These are phyloP conservation scores for Deroplatys truncata DNA, from an alignment of 2,888 invertebrate genomes.

Conservation along the genomic window DNA sequence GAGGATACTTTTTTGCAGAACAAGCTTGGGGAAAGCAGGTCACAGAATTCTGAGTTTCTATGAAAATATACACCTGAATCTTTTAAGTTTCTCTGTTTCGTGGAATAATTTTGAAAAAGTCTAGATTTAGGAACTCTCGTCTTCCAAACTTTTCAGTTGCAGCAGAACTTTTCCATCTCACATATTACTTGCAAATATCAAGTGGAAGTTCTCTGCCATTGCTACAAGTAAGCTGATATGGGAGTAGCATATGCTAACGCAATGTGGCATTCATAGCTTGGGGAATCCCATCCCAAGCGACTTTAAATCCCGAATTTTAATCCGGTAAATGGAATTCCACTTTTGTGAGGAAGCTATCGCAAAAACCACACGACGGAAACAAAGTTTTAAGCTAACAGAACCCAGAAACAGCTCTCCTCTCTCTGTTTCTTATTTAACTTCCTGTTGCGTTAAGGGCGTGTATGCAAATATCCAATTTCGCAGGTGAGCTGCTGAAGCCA, in stretches of 20 bases:
- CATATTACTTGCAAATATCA: neutral
- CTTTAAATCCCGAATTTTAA: neutral
- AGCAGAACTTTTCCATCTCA: neutral
- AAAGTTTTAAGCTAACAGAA: neutral
- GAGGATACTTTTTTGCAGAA: too few relatives aligned
- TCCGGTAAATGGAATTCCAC: neutral
- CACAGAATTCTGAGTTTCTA: too few relatives aligned
- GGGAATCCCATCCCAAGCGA: neutral
- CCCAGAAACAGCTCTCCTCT: neutral
- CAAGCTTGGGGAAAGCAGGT: too few relatives aligned
- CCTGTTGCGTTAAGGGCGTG: too few relatives aligned
- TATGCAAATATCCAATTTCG: neutral
- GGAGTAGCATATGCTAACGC: neutral
- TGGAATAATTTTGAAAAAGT: neutral
- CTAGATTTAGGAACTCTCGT: neutral
- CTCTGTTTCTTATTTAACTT: too few relatives aligned
- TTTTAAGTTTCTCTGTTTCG: too few relatives aligned
- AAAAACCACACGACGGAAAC: neutral
- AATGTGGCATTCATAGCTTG: neutral
- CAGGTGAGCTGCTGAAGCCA: neutral
- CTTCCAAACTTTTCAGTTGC: neutral
- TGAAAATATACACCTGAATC: too few relatives aligned
- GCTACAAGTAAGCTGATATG: neutral
- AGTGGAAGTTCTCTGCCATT: too few relatives aligned
- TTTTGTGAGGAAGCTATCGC: neutral